Evolutionary conservation across 2,888 invertebrate species (phyloP), one percentile per base, ranked within the genome.

Genomic region (Julus scandinavius): DNA sequence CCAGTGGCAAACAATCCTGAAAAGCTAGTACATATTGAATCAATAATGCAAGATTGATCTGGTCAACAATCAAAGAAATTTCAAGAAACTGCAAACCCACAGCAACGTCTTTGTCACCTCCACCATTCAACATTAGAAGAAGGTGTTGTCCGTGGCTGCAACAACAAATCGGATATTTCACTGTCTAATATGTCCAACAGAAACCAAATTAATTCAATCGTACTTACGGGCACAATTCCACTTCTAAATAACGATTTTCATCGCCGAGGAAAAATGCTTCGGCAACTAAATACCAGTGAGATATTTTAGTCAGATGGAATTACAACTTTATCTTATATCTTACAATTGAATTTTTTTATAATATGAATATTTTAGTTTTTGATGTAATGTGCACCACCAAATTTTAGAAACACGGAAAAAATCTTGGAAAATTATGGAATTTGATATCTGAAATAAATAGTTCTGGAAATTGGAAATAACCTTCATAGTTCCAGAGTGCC

Each of bases 231-330:
- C 93, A 92, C 29, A 93, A 91, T 90, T 93, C 93, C 20, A 93
- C 92, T 91, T 93, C 94, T 38, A 93, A 90, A 90, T 94, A 94
- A 88, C 93, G 91, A 7, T 92, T 91, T 58, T 92, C 90, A 41
- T 93, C 92, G 88, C 93, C 93, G 72, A 93, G 91, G 90, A 94
- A 93, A 91, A 94, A 94, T 17, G 92, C 92, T 91, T 94, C 93
- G 15, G 93, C 93, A 89, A 93, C 93, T 92, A n/a, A n/a, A 29
- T 29, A 29, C 29, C 29, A 29, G 29, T 29, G 29, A 29, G 29
- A 29, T 29, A 29, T 29, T 29, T 29, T 29, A 29, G 29, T 29
- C 29, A 29, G 29, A 29, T 29, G 29, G 29, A 29, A 1, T 29
- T 29, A 29, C 29, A 29, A 29, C 29, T 29, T 29, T 1, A 29